These are phyloP conservation scores for Phaethon lepturus DNA, from an alignment of 2,113 vertebrate species.

Conservation along the genomic window DNA sequence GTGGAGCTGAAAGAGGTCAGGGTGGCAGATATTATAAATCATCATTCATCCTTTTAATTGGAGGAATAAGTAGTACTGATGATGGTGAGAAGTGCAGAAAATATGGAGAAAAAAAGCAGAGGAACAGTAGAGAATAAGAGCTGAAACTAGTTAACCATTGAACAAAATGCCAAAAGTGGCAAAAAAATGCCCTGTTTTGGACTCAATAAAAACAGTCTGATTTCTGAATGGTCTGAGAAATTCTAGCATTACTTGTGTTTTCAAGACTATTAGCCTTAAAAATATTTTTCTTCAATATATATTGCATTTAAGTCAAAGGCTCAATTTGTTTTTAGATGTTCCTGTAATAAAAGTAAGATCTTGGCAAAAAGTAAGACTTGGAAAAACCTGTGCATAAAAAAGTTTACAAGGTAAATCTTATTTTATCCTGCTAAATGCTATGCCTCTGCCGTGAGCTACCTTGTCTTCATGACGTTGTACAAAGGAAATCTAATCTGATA, in stretches of 20 bases:
- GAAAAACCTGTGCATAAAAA: background rate
- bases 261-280: background rate
- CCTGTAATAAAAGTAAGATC: background rate
- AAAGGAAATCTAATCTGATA: background rate
- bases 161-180: background rate
- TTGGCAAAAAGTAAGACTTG: background rate
- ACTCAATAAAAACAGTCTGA: background rate
- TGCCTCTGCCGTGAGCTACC: background rate
- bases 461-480: background rate
- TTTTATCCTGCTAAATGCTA: background rate
- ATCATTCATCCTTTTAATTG: background rate
- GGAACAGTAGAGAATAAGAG: background rate
- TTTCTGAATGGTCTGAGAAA: background rate
- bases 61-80: background rate
- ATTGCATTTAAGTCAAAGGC: background rate
- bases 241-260: background rate
- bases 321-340: background rate
- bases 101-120: fast-evolving
- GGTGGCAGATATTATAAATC: background rate
- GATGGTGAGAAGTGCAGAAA: background rate
- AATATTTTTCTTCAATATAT: background rate
- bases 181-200: background rate
- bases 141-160: background rate
- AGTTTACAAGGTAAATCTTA: background rate
- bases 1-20: background rate